Evolutionary conservation across 2,797 vertebrate species (phyloP).

Genomic region (Tympanoctomys barrerae): DNA sequence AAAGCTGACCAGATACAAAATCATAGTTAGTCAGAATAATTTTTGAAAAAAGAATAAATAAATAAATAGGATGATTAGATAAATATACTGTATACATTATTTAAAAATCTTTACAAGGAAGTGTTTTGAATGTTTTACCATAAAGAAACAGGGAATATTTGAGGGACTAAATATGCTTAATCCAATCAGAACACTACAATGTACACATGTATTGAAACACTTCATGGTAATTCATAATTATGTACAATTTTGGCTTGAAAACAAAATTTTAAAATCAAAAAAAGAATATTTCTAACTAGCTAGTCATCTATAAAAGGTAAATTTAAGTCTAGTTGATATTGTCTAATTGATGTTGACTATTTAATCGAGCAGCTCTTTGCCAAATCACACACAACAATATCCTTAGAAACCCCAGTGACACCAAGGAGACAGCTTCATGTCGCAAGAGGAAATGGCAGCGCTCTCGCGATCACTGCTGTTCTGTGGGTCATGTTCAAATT

Average conservation of each 20-base stretch:
- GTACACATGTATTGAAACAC: neutral
- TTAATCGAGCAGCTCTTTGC: neutral
- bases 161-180: neutral
- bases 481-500: conserved; percentile 51
- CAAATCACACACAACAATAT: neutral
- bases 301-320: neutral
- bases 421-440: neutral
- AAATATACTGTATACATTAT: neutral
- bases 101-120: neutral
- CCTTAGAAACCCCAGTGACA: neutral
- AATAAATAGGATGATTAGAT: neutral
- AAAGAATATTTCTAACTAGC: neutral
- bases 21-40: neutral
- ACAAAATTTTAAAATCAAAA: neutral
- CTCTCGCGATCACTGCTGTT: neutral
- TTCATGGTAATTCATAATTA: neutral
- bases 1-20: neutral
- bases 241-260: neutral
- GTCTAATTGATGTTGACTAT: neutral
- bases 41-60: too few species aligned
- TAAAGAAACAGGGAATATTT: neutral
- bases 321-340: neutral
- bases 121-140: neutral
- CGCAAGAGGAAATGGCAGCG: neutral
- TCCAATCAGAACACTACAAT: neutral